Evolutionary conservation across 2,797 vertebrate genomes (phyloP), one percentile per base, ranked within the genome.

Genomic region (Nannoperca obscura): DNA sequence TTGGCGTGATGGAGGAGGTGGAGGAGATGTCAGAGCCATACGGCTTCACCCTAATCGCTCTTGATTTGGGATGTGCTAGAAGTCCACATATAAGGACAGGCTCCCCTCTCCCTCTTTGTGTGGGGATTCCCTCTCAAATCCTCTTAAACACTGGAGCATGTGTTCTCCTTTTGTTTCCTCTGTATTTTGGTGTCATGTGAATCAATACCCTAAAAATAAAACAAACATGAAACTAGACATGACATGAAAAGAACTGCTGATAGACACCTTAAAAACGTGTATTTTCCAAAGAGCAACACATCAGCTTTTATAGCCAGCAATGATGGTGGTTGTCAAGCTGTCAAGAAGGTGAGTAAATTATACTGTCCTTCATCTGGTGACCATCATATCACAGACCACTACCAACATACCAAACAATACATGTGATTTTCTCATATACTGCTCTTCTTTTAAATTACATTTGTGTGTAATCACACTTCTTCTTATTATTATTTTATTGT

Each of bases 61-160:
- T 8, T 61, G 10, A 61, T 55, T 50, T 47, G 32, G 50, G 65
- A 36, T 68, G 59, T 36, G 38, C 49, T 17, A 46, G 6, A 47
- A 55, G 50, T 62, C 42, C 32, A 32, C 20, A 27, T 71, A n/a
- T 12, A 0, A 55, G 32, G 20, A 27, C 57, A 74, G 65, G 54
- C 46, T 46, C 34, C 59, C 57, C 73, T 69, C 65, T 52, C 54
- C 5, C 54, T 8, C 59, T 61, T 55, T 81, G 78, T 83, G 72
- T 69, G 74, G 83, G 85, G 86, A 82, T 86, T 77, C 85, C 87
- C 86, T 72, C 49, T 75, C 32, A 80, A 72, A 90, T 90, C 88
- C 85, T 85, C 86, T 87, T 86, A 86, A 76, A 85, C 57, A 7
- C 82, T 12, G 60, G 50, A 80, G 36, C 54, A 57, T 36, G 52